A percentile compares a stretch with the other conserved stretches of the same genome.
These are phyloP conservation scores for Equus quagga DNA, from an alignment of 2,113 vertebrate genomes.

Conservation along the genomic window DNA sequence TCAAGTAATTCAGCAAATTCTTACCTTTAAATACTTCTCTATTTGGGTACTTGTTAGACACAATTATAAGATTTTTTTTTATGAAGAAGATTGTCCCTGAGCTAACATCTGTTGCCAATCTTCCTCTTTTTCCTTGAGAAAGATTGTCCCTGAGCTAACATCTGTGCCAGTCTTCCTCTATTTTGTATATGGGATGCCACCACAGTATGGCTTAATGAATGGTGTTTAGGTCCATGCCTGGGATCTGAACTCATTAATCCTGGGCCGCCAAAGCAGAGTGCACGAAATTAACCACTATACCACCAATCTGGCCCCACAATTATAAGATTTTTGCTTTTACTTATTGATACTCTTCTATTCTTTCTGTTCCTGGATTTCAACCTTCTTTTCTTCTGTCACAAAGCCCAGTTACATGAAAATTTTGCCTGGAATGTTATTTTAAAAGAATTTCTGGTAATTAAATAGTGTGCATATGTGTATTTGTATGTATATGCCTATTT, in stretches of 20 bases:
- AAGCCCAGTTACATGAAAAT: not conserved
- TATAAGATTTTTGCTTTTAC: not conserved
- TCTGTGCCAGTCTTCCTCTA: too few species aligned
- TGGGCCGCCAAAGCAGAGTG: too few species aligned
- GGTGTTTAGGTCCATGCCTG: too few species aligned
- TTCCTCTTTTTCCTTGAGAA: too few species aligned
- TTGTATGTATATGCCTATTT: not conserved
- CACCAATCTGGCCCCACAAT: too few species aligned
- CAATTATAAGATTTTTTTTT: not conserved
- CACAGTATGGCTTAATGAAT: too few species aligned
- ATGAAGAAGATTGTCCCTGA: too few species aligned
- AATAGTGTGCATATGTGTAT: not conserved
- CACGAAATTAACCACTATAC: too few species aligned
- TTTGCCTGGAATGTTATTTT: slow-evolving; percentile 25
- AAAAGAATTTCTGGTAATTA: not conserved
- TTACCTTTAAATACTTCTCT: not conserved
- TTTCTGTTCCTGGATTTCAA: not conserved
- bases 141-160: too few species aligned
- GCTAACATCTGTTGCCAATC: too few species aligned
- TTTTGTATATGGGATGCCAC: too few species aligned
- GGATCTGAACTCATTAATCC: too few species aligned
- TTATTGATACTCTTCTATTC: not conserved
- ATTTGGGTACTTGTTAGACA: not conserved
- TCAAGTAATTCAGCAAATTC: not conserved
- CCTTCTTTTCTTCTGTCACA: not conserved